Evolutionary conservation across 2,797 vertebrate genomes (phyloP).

Genomic region (Loris lydekkerianus): DNA sequence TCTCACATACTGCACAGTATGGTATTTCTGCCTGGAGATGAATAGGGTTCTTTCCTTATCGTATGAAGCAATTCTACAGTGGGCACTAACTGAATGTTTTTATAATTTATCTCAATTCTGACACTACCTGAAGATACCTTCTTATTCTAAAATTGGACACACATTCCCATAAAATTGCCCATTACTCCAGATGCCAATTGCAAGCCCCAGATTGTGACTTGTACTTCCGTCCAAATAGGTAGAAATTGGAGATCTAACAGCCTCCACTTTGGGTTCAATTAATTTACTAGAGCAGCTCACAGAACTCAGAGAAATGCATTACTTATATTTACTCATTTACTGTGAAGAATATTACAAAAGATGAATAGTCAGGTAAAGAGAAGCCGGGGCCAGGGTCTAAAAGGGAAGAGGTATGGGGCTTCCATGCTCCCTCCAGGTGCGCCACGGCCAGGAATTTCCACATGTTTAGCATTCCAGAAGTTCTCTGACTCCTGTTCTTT

Average conservation of each 20-base stretch:
- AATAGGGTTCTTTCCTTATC: not conserved
- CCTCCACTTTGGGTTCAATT: not conserved
- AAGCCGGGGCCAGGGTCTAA: not conserved
- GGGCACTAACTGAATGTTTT: not conserved
- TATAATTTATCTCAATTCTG: not conserved
- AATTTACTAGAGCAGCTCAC: not conserved
- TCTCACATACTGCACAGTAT: not conserved
- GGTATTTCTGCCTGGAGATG: not conserved
- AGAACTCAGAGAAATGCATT: not conserved
- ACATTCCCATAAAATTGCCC: not conserved
- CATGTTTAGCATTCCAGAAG: not conserved
- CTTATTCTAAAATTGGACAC: not conserved
- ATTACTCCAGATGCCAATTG: not conserved
- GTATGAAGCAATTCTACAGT: not conserved
- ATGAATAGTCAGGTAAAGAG: not conserved
- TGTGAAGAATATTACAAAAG: not conserved
- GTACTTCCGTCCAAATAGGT: not conserved
- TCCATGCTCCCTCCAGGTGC: accelerated
- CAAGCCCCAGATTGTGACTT: not conserved
- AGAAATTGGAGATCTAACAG: not conserved
- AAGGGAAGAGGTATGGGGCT: not conserved
- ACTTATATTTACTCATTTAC: not conserved
- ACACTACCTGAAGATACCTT: not conserved
- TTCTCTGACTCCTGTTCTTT: not conserved
- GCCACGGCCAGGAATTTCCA: not conserved